A percentile compares a stretch with the other conserved stretches of the same genome.
These are phyloP conservation scores for Nesometra sesokonis DNA, from an alignment of 35 echinoderm and acorn worm species.

Conservation along the genomic window DNA sequence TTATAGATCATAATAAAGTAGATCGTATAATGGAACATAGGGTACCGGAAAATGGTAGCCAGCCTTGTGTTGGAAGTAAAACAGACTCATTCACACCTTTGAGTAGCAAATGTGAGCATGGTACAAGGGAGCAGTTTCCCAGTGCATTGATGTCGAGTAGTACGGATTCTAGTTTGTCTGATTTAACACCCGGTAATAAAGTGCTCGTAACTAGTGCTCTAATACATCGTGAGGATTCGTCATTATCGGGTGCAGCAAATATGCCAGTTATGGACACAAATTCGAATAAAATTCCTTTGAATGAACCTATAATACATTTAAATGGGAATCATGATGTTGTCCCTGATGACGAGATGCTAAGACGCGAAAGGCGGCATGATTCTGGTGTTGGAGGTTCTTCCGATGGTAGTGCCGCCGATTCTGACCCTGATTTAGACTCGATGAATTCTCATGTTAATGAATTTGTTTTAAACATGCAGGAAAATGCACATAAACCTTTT, in stretches of 20 bases:
- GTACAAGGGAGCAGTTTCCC: not conserved
- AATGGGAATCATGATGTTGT: not conserved
- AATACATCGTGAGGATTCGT: slow-evolving; percentile 5
- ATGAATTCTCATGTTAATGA: not conserved
- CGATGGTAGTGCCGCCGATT: not conserved
- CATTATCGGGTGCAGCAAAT: not conserved
- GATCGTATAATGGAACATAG: not conserved
- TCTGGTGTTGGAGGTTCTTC: not conserved
- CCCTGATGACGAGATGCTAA: not conserved
- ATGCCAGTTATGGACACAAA: not conserved
- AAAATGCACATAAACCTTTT: not conserved
- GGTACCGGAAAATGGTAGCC: not conserved
- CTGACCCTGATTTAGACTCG: not conserved
- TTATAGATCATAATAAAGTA: not conserved
- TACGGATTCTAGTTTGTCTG: slow-evolving; percentile 11
- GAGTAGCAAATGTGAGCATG: not conserved
- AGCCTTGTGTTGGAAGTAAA: not conserved
- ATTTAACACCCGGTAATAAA: not conserved
- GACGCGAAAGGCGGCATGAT: not conserved
- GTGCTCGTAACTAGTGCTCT: not conserved
- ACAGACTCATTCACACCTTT: not conserved
- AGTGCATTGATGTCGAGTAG: not conserved
- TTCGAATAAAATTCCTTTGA: not conserved
- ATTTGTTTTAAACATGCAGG: not conserved
- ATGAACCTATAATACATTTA: not conserved